phyloP scores from a whole-genome alignment of 2,113 vertebrate species.

The Gambusia holbrooki region DNA sequence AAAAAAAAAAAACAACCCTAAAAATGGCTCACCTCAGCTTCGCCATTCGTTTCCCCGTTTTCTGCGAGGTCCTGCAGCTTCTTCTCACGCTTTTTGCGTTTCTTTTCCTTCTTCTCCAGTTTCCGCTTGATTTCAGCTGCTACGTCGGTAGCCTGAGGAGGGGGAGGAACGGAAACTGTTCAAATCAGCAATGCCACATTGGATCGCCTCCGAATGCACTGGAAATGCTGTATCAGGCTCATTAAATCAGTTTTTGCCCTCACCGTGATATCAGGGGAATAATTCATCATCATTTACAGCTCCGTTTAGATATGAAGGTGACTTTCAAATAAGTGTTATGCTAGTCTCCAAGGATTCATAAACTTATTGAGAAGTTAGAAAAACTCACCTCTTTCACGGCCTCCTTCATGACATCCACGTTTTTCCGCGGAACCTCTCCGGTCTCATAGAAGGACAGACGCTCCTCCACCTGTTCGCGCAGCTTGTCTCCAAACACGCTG shows the following conservation, averaged over 20 bases:
- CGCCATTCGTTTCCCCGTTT: constrained; percentile 61
- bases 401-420: constrained; percentile 95
- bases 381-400: constrained; percentile 85
- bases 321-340: background rate
- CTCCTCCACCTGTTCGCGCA: constrained; percentile 94
- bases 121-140: constrained; percentile 86
- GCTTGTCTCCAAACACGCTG: constrained; percentile 90
- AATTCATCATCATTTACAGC: constrained; percentile 86
- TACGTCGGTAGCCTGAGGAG: constrained; percentile 83
- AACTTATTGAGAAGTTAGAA: background rate
- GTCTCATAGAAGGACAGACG: constrained; percentile 94
- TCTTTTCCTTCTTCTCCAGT: constrained; percentile 90
- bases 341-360: background rate
- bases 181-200: fast-evolving
- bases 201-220: fast-evolving
- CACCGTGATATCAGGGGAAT: constrained; percentile 76
- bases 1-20: no score
- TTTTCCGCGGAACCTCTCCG: constrained; percentile 89
- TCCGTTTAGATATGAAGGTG: background rate
- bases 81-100: constrained; percentile 86
- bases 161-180: fast-evolving
- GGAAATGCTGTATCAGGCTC: constrained; percentile 86
- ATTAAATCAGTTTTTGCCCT: constrained; percentile 97
- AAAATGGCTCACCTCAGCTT: constrained; percentile 60
- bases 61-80: constrained; percentile 58